phyloP scores from a whole-genome alignment of 2,113 vertebrate genomes.

The Odocoileus hemionus region DNA sequence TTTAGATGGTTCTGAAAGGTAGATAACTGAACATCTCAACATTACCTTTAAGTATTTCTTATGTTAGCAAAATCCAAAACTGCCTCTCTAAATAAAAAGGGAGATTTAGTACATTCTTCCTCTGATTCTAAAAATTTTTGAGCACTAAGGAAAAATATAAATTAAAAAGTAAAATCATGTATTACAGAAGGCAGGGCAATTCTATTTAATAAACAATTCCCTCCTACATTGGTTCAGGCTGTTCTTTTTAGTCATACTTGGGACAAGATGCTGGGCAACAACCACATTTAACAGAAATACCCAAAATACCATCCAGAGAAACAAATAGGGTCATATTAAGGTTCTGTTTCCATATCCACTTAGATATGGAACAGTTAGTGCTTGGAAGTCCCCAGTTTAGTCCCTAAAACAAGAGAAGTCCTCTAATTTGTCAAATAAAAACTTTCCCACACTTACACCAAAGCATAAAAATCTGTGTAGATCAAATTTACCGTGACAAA shows the following conservation, averaged over 20 bases:
- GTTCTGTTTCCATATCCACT: not conserved
- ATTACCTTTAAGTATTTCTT: not conserved
- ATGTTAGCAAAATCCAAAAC: not conserved
- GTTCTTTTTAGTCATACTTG: not conserved
- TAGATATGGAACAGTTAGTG: not conserved
- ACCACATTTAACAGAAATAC: not conserved
- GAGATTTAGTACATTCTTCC: not conserved
- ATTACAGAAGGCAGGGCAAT: not conserved
- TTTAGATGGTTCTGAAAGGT: conserved; percentile 23
- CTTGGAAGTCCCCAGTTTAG: not conserved
- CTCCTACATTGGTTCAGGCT: not conserved
- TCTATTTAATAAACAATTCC: not conserved
- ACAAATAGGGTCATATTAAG: not conserved
- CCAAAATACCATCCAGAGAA: not conserved
- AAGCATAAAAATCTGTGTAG: not conserved
- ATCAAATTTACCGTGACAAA: not conserved
- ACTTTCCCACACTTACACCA: not conserved
- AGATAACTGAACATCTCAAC: conserved; percentile 48
- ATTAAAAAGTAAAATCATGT: not conserved
- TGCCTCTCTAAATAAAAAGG: not conserved
- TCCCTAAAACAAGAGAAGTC: not conserved
- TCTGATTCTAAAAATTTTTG: not conserved
- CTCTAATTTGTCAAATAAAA: not conserved
- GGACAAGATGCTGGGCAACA: not conserved
- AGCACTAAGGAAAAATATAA: not conserved